Percentiles rank a stretch among this genome's conserved stretches.
Conservation (phyloP, 2,797 vertebrate genomes). For the Fringilla coelebs region DNA sequence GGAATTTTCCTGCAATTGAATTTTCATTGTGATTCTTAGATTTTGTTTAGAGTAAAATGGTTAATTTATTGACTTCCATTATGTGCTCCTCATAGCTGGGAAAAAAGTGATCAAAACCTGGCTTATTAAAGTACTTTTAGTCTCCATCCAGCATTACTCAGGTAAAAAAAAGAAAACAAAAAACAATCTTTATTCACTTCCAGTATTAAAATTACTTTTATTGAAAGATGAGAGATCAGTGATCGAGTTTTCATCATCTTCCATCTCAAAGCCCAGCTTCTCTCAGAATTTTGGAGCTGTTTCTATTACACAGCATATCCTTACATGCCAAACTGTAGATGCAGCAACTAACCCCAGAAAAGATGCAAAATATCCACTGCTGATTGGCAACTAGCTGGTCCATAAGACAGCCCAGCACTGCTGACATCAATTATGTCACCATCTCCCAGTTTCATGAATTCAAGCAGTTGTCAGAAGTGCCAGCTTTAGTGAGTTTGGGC, state of each 20-base stretch:
- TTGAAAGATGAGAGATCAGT: neutral
- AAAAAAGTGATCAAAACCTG: neutral
- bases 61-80: slow-evolving; percentile 29
- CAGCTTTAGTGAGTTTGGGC: neutral
- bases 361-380: neutral
- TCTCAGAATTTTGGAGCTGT: neutral
- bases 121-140: neutral
- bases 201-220: neutral
- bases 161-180: neutral
- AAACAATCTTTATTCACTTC: neutral
- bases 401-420: neutral
- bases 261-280: neutral
- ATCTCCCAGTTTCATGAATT: neutral
- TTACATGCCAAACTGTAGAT: neutral
- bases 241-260: neutral
- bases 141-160: neutral
- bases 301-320: neutral
- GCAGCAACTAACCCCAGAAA: neutral
- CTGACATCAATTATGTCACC: neutral
- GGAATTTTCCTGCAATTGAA: slow-evolving; percentile 13
- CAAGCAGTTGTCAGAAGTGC: neutral
- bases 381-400: neutral
- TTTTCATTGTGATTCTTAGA: neutral
- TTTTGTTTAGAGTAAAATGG: slow-evolving; percentile 24
- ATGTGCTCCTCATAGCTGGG: neutral